Evolutionary conservation across 2,113 vertebrate species (phyloP).

Genomic region (Salvator merianae): DNA sequence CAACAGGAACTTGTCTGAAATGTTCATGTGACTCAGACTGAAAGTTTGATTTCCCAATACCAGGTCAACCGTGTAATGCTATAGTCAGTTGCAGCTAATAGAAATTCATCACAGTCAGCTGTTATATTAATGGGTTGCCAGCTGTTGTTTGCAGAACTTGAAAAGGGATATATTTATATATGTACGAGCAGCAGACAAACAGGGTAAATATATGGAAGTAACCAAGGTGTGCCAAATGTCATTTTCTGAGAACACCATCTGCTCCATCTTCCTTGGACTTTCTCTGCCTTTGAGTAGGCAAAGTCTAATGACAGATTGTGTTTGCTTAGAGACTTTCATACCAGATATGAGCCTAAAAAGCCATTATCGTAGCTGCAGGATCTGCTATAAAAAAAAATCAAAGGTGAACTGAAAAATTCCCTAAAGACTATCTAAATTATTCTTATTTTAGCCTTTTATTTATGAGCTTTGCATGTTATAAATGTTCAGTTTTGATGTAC

Average conservation of each 20-base stretch:
- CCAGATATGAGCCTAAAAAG: background rate
- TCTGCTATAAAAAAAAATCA: background rate
- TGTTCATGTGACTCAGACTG: constrained; percentile 37
- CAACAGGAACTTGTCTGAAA: constrained; percentile 4
- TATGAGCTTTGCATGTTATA: background rate
- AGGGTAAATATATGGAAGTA: background rate
- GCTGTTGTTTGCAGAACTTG: constrained; percentile 27
- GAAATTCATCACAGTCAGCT: constrained; percentile 38
- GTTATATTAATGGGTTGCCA: constrained; percentile 41
- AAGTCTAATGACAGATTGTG: background rate
- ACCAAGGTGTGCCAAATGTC: background rate
- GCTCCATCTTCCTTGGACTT: background rate
- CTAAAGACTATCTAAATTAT: background rate
- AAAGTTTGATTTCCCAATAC: background rate
- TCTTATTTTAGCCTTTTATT: background rate
- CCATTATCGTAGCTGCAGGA: background rate
- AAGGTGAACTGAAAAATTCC: background rate
- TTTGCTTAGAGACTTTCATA: background rate
- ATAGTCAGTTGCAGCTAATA: background rate
- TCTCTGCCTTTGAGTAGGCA: background rate
- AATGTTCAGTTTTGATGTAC: background rate
- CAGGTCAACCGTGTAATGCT: constrained; percentile 30
- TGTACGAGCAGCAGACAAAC: background rate
- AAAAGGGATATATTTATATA: background rate
- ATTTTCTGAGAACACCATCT: background rate